Evolutionary conservation across 2,888 invertebrate species (phyloP).

Genomic region (Lasioglossum morio): DNA sequence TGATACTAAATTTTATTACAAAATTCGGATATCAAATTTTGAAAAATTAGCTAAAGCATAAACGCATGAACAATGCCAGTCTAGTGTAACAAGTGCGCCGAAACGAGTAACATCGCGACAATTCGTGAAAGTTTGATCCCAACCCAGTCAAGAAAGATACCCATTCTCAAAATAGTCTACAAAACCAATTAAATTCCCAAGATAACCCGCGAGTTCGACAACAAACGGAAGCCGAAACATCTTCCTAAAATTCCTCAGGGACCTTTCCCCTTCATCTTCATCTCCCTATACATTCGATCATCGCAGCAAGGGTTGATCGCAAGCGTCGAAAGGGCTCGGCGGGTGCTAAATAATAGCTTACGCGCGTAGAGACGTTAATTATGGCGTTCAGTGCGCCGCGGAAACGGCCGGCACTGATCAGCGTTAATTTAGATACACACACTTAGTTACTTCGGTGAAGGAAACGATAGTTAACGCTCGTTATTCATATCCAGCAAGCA

Average conservation of each 20-base stretch:
- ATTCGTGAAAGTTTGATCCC: background rate
- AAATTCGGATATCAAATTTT: background rate
- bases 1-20: background rate
- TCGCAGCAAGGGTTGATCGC: background rate
- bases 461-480: slow-evolving; percentile 74
- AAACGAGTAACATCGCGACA: background rate
- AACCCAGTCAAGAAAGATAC: background rate
- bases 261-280: background rate
- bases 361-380: slow-evolving; percentile 51
- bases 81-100: background rate
- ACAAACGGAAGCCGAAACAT: background rate
- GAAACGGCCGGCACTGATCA: slow-evolving; percentile 69
- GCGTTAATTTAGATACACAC: slow-evolving; percentile 71
- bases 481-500: slow-evolving; percentile 81
- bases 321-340: slow-evolving; percentile 12
- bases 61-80: background rate
- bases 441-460: slow-evolving; percentile 73
- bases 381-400: slow-evolving; percentile 63
- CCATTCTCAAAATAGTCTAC: background rate
- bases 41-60: background rate
- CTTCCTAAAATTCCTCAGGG: background rate
- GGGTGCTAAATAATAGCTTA: slow-evolving; percentile 61
- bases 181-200: background rate
- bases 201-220: background rate
- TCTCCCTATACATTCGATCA: slow-evolving; percentile 7